Evolutionary conservation across 2,113 vertebrate genomes (phyloP).

Genomic region (Salvelinus alpinus): DNA sequence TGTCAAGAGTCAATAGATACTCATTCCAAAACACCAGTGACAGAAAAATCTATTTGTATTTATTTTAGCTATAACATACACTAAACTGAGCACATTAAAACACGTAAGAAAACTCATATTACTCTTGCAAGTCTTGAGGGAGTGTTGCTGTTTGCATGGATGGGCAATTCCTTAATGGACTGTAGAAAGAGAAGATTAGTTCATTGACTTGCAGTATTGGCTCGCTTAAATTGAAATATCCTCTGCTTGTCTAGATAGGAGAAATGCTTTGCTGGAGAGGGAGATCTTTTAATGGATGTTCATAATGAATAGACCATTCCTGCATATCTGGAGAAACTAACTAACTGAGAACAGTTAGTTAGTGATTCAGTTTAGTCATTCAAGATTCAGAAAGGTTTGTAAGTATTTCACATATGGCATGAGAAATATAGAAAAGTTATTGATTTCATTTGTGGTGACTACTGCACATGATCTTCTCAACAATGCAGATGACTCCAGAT

Average conservation of each 20-base stretch:
- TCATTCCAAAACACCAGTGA: conserved; percentile 1
- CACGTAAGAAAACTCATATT: neutral
- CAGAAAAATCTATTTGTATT: conserved; percentile 4
- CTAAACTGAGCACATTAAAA: conserved; percentile 23
- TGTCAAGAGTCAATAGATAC: conserved; percentile 3
- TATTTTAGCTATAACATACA: conserved; percentile 6
- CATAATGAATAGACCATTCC: neutral
- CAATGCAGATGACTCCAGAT: no score
- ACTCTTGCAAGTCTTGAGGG: conserved; percentile 16
- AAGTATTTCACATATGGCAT: no score
- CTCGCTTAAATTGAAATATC: conserved; percentile 48
- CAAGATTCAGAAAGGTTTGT: no score
- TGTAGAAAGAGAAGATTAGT: conserved; percentile 67
- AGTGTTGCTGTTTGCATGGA: conserved; percentile 39
- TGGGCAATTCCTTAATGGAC: conserved; percentile 64
- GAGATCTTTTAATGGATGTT: conserved; percentile 17
- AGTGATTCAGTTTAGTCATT: no score
- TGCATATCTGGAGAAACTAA: neutral
- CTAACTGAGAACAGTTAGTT: no score
- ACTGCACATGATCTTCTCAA: no score
- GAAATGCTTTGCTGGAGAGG: conserved; percentile 32
- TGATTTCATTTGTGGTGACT: no score
- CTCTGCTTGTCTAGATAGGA: conserved; percentile 50
- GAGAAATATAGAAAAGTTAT: no score
- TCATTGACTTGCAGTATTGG: conserved; percentile 58